These are phyloP conservation scores for Toxonevra muliebris DNA, from an alignment of 2,888 invertebrate genomes.

Conservation along the genomic window DNA sequence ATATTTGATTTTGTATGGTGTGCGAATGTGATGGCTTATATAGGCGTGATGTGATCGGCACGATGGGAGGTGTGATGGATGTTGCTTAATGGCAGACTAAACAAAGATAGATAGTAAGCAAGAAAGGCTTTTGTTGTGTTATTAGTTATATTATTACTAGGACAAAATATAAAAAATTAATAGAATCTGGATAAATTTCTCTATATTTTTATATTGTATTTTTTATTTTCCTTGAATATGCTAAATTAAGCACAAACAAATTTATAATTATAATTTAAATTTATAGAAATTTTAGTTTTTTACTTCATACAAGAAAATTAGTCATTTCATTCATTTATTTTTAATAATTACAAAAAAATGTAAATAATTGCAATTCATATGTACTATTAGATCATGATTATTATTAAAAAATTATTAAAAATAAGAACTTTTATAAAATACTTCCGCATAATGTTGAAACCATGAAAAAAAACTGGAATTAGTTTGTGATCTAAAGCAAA, in stretches of 20 bases:
- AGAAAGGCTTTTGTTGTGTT: slow-evolving; percentile 9
- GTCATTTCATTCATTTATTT: too few relatives aligned
- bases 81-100: not conserved
- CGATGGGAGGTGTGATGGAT: not conserved
- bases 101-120: not conserved
- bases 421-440: not conserved
- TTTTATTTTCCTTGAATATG: too few relatives aligned
- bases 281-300: not conserved
- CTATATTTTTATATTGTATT: too few relatives aligned
- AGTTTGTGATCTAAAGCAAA: too few relatives aligned
- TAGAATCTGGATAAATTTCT: too few relatives aligned
- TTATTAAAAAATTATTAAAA: not conserved
- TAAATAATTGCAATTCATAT: not conserved
- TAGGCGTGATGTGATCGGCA: too few relatives aligned
- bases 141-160: not conserved
- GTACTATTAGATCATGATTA: too few relatives aligned
- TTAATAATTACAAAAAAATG: too few relatives aligned
- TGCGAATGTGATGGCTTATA: too few relatives aligned
- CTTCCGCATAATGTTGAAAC: not conserved
- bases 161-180: too few relatives aligned
- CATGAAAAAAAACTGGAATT: not conserved
- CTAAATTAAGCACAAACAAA: too few relatives aligned
- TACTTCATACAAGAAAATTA: too few relatives aligned
- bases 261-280: slow-evolving; percentile 5
- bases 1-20: slow-evolving; percentile 68